Base-by-base conservation (phyloP, 2,888 invertebrate species). In the Pherbina coryleti region DNA sequence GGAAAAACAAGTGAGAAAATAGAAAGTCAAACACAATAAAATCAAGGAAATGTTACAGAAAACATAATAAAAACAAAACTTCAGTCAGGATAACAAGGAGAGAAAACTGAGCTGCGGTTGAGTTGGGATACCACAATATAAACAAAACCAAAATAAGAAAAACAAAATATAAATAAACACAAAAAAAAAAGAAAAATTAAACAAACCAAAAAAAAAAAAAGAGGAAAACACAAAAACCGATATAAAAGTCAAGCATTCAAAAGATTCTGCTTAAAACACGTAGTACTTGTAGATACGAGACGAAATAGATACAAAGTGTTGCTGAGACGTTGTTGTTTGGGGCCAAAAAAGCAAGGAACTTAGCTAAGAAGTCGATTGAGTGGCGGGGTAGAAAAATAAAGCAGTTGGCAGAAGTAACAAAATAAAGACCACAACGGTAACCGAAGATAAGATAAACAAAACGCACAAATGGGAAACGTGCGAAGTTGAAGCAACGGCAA, bases 391-490 rank as follows among this genome's bases (percentile, higher is more conserved):
- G 62, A 64, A 53, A 74, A 66, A 64, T 31, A 25, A 55, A 62
- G 34, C 51, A 75, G 31, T 17, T 66, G 44, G 22, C 67, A 37
- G 53, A 75, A 67, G n/a, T 53, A 28, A 14, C 44, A 51, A 25
- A 60, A 66, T 64, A 51, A 22, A 60, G 44, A 79, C 34, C 37
- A 51, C 55, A 53, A 49, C 28, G 62, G 62, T 62, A 73, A 73
- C 75, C 55, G 34, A 55, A 67, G 75, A 75, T 67, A 66, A 74
- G 66, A 74, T 64, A 75, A 75, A 75, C 66, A 75, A 66, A 55
- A 66, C 55, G 64, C 55, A 44, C 22, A 67, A 75, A 75, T 75
- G 75, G 49, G 53, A 75, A 67, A 75, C 75, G 75, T 75, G 75
- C 66, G 55, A 22, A 25, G 60, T 62, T 17, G 7, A 62, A 19